Evolutionary conservation across 1,140 invertebrate species (phyloP), one percentile per base, ranked within the genome.

Genomic region (Ceratitis capitata): DNA sequence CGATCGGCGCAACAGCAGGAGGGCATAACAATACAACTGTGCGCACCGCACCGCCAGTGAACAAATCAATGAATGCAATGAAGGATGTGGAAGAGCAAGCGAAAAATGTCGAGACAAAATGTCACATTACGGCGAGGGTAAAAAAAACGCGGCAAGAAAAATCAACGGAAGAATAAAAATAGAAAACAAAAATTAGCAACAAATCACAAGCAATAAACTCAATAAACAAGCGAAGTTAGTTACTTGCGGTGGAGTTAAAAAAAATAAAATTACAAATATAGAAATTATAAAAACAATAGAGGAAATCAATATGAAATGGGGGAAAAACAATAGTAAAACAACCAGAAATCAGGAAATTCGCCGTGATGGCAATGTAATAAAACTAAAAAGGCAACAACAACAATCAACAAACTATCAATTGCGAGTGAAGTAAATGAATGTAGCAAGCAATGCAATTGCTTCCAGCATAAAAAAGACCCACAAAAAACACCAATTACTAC

Each of bases 181-280:
- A 58, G 7, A 6, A 58, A 58, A 26, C n/a, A 26, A 58, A 58
- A n/a, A 58, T 6, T 26, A 56, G n/a, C 51, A 69, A 64, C 29
- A 64, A 69, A 69, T 69, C 32, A 35, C 61, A 69, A 69, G 61
- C 61, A 69, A 69, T 69, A 69, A 69, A 69, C 61, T 69, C 61
- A 69, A 69, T 39, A 69, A 69, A 69, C 61, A 14, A 69, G 61
- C 39, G 61, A 35, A n/a, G 61, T 69, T 69, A 69, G 61, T 69
- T 69, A 69, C 29, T 35, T 69, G 61, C 29, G 61, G 61, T 69
- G 32, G 16, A 32, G 61, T 16, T 35, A 69, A 69, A 32, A 69
- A 69, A 69, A 69, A 69, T 32, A n/a, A n/a, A n/a, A n/a, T n/a
- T n/a, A n/a, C n/a, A n/a, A n/a, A n/a, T n/a, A n/a, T n/a, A 35